Base-by-base conservation (phyloP, 2,797 vertebrate genomes). In the Sphenodon punctatus region DNA sequence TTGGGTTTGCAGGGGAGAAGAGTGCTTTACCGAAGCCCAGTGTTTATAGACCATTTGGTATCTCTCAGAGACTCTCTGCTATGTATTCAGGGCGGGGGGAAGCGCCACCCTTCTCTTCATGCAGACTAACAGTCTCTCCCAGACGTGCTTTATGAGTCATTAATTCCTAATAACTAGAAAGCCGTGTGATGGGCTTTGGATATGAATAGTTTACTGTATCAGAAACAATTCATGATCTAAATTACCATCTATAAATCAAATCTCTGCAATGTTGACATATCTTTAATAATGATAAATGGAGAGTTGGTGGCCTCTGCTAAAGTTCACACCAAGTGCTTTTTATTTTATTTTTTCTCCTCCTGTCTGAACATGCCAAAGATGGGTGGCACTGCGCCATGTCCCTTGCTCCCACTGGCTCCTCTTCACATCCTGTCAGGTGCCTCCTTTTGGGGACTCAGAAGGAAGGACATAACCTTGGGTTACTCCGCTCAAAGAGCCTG, bases 231-330 rank as follows among this genome's bases (percentile, higher is more conserved):
- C 27, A 27, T 64, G 56, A 83, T 65, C 80, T 87, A 87, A 90
- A 90, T 90, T 81, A 84, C 89, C 83, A 56, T 82, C 89, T 86
- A 71, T 77, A 91, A 90, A 92, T 86, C 92, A 89, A 63, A 4
- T 63, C 84, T 73, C 88, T 48, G 75, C 48, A 77, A 73, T 41
- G 86, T 25, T 85, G 90, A 89, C 56, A 3, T 55, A 60, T 48
- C 81, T 88, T 79, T 91, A 92, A 93, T 89, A 89, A 86, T 85
- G 92, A 93, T 41, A 89, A 93, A 90, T 89, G 89, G 85, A 82
- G 84, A 82, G 89, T 92, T 93, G 90, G 80, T 67, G 59, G 81
- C 76, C 60, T 84, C 80, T 67, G 82, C 85, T 80, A 39, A 91
- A 92, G 89, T 88, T 91, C 79, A 86, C 67, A 23, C 45, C 55